Percentiles rank a stretch among this genome's conserved stretches.
phyloP scores from a whole-genome alignment of 2,888 invertebrate genomes.

The Lacanobia wlatinum region DNA sequence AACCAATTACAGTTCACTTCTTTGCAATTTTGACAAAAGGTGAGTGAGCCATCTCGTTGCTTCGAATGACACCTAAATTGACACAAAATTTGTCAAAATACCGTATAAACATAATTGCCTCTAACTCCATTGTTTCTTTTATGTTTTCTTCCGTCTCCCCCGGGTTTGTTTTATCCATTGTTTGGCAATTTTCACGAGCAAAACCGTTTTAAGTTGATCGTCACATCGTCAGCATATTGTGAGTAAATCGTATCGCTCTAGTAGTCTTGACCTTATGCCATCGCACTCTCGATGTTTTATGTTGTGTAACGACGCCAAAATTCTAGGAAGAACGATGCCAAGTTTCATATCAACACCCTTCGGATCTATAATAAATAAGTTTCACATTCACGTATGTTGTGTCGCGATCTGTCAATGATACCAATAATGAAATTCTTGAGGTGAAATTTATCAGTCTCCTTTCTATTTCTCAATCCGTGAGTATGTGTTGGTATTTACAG shows the following conservation, averaged over 20 bases:
- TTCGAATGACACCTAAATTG: conserved; percentile 71
- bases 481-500: conserved; percentile 49
- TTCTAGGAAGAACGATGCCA: conserved; percentile 82
- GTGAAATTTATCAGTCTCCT: conserved; percentile 67
- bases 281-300: conserved; percentile 80
- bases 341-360: conserved; percentile 76
- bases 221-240: conserved; percentile 62
- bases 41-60: conserved; percentile 67
- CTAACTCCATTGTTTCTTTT: conserved; percentile 83
- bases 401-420: conserved; percentile 67
- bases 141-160: conserved; percentile 80
- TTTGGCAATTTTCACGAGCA: conserved; percentile 63
- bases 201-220: conserved; percentile 53
- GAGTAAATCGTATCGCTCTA: conserved; percentile 79
- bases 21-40: conserved; percentile 57
- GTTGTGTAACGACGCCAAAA: conserved; percentile 90
- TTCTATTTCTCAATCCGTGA: conserved; percentile 60
- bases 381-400: conserved; percentile 50
- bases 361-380: conserved; percentile 70
- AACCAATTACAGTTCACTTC: conserved; percentile 45
- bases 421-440: conserved; percentile 68
- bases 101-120: conserved; percentile 84
- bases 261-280: conserved; percentile 87
- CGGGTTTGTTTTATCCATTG: conserved; percentile 75
- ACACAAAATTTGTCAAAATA: conserved; percentile 89